Evolutionary conservation across 2,888 invertebrate genomes (phyloP).

Genomic region (Bembecia ichneumoniformis): DNA sequence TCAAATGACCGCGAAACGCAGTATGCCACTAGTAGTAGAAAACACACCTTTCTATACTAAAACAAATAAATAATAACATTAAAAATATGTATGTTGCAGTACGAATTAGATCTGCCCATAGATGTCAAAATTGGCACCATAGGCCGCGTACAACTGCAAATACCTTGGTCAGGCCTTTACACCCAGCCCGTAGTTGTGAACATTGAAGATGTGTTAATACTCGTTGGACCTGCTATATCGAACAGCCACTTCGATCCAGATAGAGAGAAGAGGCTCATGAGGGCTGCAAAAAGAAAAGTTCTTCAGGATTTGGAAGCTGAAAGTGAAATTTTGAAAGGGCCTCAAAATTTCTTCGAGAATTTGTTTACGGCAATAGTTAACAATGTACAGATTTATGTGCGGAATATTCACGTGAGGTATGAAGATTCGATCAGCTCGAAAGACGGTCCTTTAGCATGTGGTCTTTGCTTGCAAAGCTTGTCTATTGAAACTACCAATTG

Average conservation of each 20-base stretch:
- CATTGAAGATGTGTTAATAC: slow-evolving; percentile 82
- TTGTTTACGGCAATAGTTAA: slow-evolving; percentile 83
- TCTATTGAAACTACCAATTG: slow-evolving; percentile 86
- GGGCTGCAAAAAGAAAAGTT: slow-evolving; percentile 81
- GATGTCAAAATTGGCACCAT: slow-evolving; percentile 86
- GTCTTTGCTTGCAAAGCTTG: slow-evolving; percentile 82
- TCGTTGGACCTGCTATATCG: slow-evolving; percentile 82
- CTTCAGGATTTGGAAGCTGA: slow-evolving; percentile 77
- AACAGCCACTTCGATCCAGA: slow-evolving; percentile 79
- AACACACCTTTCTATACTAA: no score
- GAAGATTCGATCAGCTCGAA: slow-evolving; percentile 81
- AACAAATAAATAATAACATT: no score
- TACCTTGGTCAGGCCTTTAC: slow-evolving; percentile 85
- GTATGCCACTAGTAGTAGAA: no score
- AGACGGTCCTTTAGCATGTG: slow-evolving; percentile 79
- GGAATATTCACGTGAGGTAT: slow-evolving; percentile 85
- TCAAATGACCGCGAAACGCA: no score
- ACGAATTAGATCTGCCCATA: slow-evolving; percentile 84
- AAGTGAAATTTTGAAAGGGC: slow-evolving; percentile 73
- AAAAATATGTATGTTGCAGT: slow-evolving; percentile 73
- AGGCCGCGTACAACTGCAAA: slow-evolving; percentile 80
- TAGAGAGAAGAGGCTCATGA: slow-evolving; percentile 78
- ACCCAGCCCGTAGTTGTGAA: slow-evolving; percentile 80
- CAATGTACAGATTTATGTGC: slow-evolving; percentile 83
- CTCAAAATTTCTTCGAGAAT: slow-evolving; percentile 79